Evolutionary conservation across 53 echinoderm and acorn worm species (phyloP).

Genomic region (Astropecten irregularis): DNA sequence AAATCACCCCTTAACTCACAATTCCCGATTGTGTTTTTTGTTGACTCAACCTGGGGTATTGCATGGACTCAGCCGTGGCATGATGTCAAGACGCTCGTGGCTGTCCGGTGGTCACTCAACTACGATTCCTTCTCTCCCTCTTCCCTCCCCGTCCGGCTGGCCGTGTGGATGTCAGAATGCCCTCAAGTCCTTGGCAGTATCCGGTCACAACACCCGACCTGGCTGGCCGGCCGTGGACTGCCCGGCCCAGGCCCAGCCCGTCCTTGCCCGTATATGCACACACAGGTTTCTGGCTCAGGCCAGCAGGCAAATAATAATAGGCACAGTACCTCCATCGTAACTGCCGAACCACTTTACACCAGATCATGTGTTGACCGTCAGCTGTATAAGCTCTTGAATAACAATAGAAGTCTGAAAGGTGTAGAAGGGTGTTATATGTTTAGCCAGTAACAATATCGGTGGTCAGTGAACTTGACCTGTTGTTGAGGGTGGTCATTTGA

Average conservation of each 20-base stretch:
- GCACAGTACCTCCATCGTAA: slow-evolving; percentile 14
- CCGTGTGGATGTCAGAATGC: slow-evolving; percentile 28
- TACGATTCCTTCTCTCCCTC: background rate
- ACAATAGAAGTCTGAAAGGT: background rate
- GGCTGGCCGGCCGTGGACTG: too few relatives aligned
- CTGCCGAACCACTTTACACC: slow-evolving; percentile 25
- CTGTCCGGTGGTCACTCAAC: slow-evolving; percentile 42
- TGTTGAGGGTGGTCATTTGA: slow-evolving; percentile 28
- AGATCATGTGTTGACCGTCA: background rate
- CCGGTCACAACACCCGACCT: background rate
- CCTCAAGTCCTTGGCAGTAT: slow-evolving; percentile 12
- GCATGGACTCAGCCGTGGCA: background rate
- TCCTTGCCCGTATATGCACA: too few relatives aligned
- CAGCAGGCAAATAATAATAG: too few relatives aligned
- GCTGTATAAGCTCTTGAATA: slow-evolving; percentile 6
- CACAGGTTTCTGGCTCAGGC: too few relatives aligned
- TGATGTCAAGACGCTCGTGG: slow-evolving; percentile 1
- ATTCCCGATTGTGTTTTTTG: slow-evolving; percentile 37
- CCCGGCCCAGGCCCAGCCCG: too few relatives aligned
- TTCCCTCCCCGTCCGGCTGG: too few relatives aligned
- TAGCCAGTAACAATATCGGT: slow-evolving; percentile 46
- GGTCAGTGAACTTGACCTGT: slow-evolving; percentile 56
- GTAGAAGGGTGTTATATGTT: background rate
- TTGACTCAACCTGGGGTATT: slow-evolving; percentile 24
- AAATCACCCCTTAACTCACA: slow-evolving; percentile 34